Evolutionary conservation across 1,140 invertebrate species (phyloP).

Genomic region (Planococcus citri): DNA sequence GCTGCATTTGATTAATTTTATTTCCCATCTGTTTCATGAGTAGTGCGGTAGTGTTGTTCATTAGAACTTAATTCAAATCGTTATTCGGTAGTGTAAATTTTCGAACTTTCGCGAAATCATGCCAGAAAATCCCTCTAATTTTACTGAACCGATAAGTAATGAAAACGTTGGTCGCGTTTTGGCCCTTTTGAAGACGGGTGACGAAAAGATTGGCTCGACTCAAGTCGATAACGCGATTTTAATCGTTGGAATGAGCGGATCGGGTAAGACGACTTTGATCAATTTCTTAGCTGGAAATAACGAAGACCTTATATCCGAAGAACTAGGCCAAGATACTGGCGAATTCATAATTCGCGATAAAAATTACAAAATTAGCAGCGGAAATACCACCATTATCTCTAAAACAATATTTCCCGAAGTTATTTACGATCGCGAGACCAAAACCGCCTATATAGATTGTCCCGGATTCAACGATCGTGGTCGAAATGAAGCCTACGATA

Average conservation of each 20-base stretch:
- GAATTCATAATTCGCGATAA: slow-evolving; percentile 21
- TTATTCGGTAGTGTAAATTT: no score
- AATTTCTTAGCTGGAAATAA: slow-evolving; percentile 25
- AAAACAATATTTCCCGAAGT: slow-evolving; percentile 11
- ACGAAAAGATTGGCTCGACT: not conserved
- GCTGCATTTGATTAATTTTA: no score
- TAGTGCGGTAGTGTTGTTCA: no score
- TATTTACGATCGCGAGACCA: slow-evolving; percentile 20
- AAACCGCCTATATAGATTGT: slow-evolving; percentile 25
- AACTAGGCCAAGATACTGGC: not conserved
- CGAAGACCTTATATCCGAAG: slow-evolving; percentile 9
- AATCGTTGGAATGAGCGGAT: slow-evolving; percentile 27
- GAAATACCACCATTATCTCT: slow-evolving; percentile 16
- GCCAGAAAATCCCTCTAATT: no score
- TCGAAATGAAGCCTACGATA: slow-evolving; percentile 24
- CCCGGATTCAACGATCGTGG: slow-evolving; percentile 30
- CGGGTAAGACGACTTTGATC: slow-evolving; percentile 27
- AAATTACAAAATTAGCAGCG: slow-evolving; percentile 19
- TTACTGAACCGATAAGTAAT: not conserved
- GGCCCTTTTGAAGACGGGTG: not conserved
- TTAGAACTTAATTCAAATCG: no score
- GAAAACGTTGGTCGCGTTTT: not conserved
- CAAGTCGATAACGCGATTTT: no score
- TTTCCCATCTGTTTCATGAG: no score
- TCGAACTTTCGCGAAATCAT: no score